Evolutionary conservation across 2,113 vertebrate genomes (phyloP).

Genomic region (Chionomys nivalis): DNA sequence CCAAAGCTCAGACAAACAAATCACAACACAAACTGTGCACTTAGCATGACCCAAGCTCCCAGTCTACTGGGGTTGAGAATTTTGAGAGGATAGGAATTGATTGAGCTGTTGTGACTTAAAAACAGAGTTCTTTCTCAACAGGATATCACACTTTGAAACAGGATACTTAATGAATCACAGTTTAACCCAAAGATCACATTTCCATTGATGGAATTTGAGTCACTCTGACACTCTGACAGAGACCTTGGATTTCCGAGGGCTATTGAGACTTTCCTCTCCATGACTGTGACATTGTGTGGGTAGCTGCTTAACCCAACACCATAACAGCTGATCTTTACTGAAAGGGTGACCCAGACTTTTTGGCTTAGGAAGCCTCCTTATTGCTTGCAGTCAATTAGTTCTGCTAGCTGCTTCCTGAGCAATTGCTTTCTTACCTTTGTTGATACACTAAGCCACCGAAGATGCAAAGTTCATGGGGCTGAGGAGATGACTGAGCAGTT

Average conservation of each 20-base stretch:
- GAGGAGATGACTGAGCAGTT: not conserved
- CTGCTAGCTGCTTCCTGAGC: not conserved
- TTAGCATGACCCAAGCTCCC: not conserved
- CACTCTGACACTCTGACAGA: not conserved
- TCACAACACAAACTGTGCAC: not conserved
- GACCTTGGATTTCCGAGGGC: not conserved
- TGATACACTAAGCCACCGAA: not conserved
- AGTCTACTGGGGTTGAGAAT: not conserved
- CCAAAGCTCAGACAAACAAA: not conserved
- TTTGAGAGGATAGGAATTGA: not conserved
- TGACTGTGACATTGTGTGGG: not conserved
- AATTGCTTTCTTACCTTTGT: slow-evolving; percentile 33
- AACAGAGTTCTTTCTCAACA: slow-evolving; percentile 19
- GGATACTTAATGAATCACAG: slow-evolving; percentile 16
- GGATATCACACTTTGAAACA: slow-evolving; percentile 4
- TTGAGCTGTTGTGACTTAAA: not conserved
- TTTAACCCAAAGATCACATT: slow-evolving; percentile 30
- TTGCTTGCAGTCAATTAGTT: not conserved
- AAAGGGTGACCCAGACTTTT: not conserved
- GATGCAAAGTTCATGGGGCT: not conserved
- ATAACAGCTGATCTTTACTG: not conserved
- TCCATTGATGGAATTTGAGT: slow-evolving; percentile 45
- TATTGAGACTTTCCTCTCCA: not conserved
- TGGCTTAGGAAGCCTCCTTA: not conserved
- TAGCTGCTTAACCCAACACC: not conserved